Evolutionary conservation across 2,888 invertebrate genomes (phyloP).

Genomic region (Parascotia fuliginaria): DNA sequence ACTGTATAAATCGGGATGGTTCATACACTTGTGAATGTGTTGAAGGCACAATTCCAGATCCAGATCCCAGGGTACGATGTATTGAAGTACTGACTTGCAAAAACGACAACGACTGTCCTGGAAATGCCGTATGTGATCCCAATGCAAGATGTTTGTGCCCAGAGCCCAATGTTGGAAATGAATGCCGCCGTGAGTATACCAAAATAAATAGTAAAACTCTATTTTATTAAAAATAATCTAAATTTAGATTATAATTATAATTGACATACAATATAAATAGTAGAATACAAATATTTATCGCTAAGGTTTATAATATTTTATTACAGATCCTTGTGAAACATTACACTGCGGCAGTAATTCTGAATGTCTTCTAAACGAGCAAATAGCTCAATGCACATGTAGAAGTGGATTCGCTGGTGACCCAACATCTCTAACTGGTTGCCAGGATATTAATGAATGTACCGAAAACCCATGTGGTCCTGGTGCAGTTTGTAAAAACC

Average conservation of each 20-base stretch:
- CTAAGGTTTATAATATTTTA: not conserved
- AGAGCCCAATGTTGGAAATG: conserved; percentile 95
- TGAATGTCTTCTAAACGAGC: conserved; percentile 94
- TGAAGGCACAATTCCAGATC: conserved; percentile 92
- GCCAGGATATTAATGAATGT: conserved; percentile 96
- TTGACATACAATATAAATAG: too few species aligned
- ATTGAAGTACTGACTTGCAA: conserved; percentile 93
- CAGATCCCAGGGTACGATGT: conserved; percentile 93
- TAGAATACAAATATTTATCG: too few species aligned
- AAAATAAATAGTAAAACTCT: too few species aligned
- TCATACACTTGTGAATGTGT: conserved; percentile 93
- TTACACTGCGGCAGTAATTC: conserved; percentile 94
- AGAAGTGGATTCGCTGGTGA: conserved; percentile 92
- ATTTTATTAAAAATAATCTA: too few species aligned
- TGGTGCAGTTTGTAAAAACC: conserved; percentile 95
- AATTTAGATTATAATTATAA: too few species aligned
- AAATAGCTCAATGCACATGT: conserved; percentile 94
- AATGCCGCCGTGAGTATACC: conserved; percentile 92
- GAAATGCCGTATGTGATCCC: conserved; percentile 93
- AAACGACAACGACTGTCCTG: conserved; percentile 92
- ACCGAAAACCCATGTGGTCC: conserved; percentile 91
- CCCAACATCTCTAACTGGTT: conserved; percentile 88
- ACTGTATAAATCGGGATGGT: conserved; percentile 92
- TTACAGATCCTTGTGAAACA: conserved; percentile 95
- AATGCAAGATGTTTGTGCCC: conserved; percentile 94